Percentiles rank a stretch among this genome's conserved stretches.
Evolutionary conservation across 2,888 invertebrate species (phyloP).

Genomic region (Zaprionus obscuricornis): DNA sequence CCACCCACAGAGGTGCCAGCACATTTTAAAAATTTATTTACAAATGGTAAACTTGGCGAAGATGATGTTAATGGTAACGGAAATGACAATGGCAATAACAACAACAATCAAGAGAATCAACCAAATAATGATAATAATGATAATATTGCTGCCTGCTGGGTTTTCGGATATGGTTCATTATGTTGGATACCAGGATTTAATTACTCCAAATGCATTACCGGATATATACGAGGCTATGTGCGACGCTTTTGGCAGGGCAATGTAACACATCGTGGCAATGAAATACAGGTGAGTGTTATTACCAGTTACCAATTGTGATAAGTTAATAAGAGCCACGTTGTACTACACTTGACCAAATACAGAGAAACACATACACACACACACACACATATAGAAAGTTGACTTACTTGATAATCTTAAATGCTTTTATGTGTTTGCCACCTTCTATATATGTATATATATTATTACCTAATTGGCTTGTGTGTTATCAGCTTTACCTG

Average conservation of each 20-base stretch:
- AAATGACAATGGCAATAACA: constrained; percentile 11
- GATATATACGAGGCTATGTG: constrained; percentile 89
- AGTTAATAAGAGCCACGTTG: too few species aligned
- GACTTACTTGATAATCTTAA: too few species aligned
- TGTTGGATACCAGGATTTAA: constrained; percentile 98
- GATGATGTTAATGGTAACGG: constrained; percentile 41
- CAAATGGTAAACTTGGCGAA: constrained; percentile 67
- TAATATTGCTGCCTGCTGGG: constrained; percentile 86
- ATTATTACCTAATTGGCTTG: constrained; percentile 18
- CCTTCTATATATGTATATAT: too few species aligned
- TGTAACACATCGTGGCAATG: constrained; percentile 91
- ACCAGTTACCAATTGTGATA: too few species aligned
- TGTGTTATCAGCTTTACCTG: constrained; percentile 16
- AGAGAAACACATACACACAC: too few species aligned
- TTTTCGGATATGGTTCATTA: constrained; percentile 97
- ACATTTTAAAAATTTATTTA: constrained; percentile 79
- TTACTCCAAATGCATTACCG: constrained; percentile 90
- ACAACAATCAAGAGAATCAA: constrained; percentile 50
- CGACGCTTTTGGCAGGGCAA: constrained; percentile 97
- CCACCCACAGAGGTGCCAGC: constrained; percentile 57
- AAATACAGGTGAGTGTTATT: constrained; percentile 86
- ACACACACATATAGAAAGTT: too few species aligned
- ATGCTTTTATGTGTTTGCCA: too few species aligned
- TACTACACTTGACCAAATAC: too few species aligned
- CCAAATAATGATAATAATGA: constrained; percentile 45